These are phyloP conservation scores for Polydrusus pterygomalis DNA, from an alignment of 2,888 invertebrate species.

Conservation along the genomic window DNA sequence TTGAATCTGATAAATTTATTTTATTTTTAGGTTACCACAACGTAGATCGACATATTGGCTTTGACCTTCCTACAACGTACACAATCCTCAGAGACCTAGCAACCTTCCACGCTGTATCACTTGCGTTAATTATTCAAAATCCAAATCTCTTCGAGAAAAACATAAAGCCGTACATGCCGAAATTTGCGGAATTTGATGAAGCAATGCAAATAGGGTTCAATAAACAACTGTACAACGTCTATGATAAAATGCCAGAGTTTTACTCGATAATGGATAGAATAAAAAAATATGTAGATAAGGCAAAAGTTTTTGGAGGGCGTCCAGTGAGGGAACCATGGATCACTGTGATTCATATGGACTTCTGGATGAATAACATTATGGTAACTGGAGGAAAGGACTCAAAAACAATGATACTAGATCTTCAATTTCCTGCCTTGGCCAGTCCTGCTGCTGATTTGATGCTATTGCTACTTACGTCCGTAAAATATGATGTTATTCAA, in stretches of 20 bases:
- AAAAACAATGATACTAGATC: slow-evolving; percentile 31
- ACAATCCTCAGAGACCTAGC: slow-evolving; percentile 47
- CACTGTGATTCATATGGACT: slow-evolving; percentile 42
- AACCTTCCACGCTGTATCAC: slow-evolving; percentile 47
- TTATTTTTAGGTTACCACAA: slow-evolving; percentile 45
- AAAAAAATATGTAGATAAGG: slow-evolving; percentile 3
- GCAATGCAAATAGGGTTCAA: not conserved
- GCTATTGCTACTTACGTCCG: slow-evolving; percentile 41
- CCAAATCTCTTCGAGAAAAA: slow-evolving; percentile 43
- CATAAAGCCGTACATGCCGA: slow-evolving; percentile 35
- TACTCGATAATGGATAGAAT: slow-evolving; percentile 15
- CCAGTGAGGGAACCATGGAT: slow-evolving; percentile 45
- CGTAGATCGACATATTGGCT: slow-evolving; percentile 48
- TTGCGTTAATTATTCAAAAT: slow-evolving; percentile 43
- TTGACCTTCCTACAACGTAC: slow-evolving; percentile 30
- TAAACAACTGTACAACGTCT: not conserved
- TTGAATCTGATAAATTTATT: not conserved
- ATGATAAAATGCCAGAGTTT: slow-evolving; percentile 25
- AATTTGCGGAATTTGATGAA: not conserved
- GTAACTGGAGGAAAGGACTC: too few relatives aligned
- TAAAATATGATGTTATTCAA: slow-evolving; percentile 26
- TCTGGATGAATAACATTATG: slow-evolving; percentile 11
- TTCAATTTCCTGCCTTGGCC: slow-evolving; percentile 39
- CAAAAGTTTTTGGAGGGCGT: slow-evolving; percentile 14
- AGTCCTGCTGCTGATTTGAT: slow-evolving; percentile 41